A percentile compares a stretch with the other conserved stretches of the same genome.
phyloP scores from a whole-genome alignment of 53 echinoderm and acorn worm species.

The Glandiceps talaboti region DNA sequence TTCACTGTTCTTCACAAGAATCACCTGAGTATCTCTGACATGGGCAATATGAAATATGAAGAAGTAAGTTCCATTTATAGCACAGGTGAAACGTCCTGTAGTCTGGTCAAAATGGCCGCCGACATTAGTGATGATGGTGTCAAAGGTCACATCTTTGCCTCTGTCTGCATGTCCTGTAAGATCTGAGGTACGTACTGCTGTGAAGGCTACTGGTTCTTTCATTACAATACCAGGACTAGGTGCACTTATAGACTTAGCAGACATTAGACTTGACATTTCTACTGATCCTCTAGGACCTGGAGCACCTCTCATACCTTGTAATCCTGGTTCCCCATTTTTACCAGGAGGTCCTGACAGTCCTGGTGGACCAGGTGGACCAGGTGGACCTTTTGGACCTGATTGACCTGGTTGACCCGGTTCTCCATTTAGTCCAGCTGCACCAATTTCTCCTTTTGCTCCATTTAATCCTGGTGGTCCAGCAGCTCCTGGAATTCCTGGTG shows the following conservation, averaged over 20 bases:
- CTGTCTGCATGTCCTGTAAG: constrained; percentile 36
- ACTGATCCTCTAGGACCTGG: constrained; percentile 5
- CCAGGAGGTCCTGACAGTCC: not conserved
- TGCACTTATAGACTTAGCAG: not conserved
- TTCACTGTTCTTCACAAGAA: constrained; percentile 50
- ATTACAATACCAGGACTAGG: not conserved
- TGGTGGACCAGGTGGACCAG: constrained; percentile 9
- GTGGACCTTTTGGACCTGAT: constrained; percentile 15
- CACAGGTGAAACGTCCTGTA: constrained; percentile 46
- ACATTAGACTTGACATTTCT: constrained; percentile 18
- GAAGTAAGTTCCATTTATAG: constrained; percentile 56
- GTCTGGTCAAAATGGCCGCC: constrained; percentile 54
- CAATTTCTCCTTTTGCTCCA: constrained; percentile 29
- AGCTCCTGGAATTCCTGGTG: constrained; percentile 49
- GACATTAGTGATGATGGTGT: constrained; percentile 45
- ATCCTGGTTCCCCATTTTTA: not conserved
- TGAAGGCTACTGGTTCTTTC: constrained; percentile 29
- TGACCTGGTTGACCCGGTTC: constrained; percentile 6
- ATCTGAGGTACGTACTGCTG: constrained; percentile 45
- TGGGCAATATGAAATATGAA: constrained; percentile 56
- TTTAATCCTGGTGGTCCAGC: constrained; percentile 30
- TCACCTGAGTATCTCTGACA: constrained; percentile 45
- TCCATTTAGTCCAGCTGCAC: not conserved
- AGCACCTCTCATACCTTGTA: not conserved
- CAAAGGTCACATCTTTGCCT: constrained; percentile 49